phyloP scores from a whole-genome alignment of 2,113 vertebrate species.

The Antechinus stuartii region DNA sequence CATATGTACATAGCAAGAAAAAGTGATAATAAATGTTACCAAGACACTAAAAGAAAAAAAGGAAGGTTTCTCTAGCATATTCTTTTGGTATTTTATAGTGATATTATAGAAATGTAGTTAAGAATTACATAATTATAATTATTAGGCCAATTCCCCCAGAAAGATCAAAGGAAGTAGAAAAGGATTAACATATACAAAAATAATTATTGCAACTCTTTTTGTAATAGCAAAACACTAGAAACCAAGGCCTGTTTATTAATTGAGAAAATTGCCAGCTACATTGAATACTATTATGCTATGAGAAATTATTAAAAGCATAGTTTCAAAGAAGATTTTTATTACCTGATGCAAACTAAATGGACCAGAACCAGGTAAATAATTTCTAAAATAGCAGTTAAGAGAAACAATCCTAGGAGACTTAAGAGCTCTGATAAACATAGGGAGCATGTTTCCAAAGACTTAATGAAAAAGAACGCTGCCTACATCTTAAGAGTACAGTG shows the following conservation, averaged over 20 bases:
- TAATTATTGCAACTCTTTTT: background rate
- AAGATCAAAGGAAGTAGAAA: background rate
- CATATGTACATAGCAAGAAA: background rate
- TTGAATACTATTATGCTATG: background rate
- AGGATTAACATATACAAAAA: background rate
- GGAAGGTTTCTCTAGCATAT: background rate
- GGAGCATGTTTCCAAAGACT: background rate
- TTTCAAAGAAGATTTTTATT: background rate
- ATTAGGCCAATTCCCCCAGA: background rate
- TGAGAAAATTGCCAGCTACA: background rate
- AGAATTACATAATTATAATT: background rate
- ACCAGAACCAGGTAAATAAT: background rate
- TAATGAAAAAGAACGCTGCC: background rate
- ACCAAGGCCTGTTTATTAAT: background rate
- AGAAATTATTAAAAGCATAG: background rate
- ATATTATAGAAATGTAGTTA: background rate
- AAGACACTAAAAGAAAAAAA: background rate
- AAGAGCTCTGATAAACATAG: background rate
- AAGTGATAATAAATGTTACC: background rate
- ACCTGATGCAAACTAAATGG: background rate
- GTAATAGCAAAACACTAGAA: background rate
- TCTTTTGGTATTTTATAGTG: background rate
- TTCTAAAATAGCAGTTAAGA: background rate
- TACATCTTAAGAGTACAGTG: background rate
- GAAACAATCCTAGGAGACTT: background rate